Base-by-base conservation (phyloP, 2,113 vertebrate species). In the Corapipo altera region DNA sequence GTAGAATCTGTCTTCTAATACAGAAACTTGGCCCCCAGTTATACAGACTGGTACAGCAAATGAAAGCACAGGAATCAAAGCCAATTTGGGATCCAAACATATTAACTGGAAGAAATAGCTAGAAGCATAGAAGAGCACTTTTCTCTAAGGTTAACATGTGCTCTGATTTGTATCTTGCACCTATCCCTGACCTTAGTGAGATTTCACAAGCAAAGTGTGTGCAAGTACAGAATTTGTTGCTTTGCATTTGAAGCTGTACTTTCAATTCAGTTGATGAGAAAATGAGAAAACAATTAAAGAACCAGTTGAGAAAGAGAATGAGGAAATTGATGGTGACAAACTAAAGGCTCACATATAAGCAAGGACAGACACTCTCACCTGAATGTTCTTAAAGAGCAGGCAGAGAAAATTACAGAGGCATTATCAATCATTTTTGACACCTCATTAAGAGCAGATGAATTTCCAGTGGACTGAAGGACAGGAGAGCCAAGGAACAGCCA, bases 371-470 rank as follows among this genome's bases (percentile, higher is more conserved):
- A 82, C 85, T 92, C 76, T 94, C 89, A 77, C 70, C 67, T 78
- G 49, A 86, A 76, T 73, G 54, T 88, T 95, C 77, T 96, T 93
- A 94, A 96, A 92, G 78, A 91, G 54, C 65, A 89, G 46, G 19
- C 59, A 91, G 51, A 85, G 64, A 89, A 73, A 87, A 86, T 93
- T 77, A 83, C 72, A 61, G 37, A 87, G 54, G 30, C 37, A 15
- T 84, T 92, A 96, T 92, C 85, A 84, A 93, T 97, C 85, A 94
- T 94, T 97, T 96, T 85, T 97, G 93, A 88, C 88, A 96, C 71
- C 12, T 95, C 74, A 93, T 94, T 89, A 94, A 88, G 28, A 93
- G 37, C 48, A 96, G 69, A 82, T 93, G 73, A 95, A 85, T 86
- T 91, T 83, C 85, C 70, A 95, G 54, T 77, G 71, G 78, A 91